These are phyloP conservation scores for Drosophila cardini DNA, from an alignment of 1,140 invertebrate species.

Conservation along the genomic window DNA sequence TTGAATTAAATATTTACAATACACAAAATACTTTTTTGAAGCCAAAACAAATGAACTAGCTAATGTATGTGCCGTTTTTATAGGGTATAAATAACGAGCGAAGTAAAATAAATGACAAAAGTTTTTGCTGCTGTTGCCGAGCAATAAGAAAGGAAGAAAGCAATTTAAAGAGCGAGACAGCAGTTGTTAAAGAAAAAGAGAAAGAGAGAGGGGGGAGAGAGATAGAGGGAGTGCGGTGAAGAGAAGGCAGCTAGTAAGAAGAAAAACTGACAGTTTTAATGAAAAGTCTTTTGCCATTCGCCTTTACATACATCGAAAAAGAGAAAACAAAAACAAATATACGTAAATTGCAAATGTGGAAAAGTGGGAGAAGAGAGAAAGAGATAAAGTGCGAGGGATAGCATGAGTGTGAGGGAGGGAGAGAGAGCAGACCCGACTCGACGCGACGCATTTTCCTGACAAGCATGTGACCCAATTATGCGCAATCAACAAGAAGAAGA, in stretches of 20 bases:
- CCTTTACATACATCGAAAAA: constrained; percentile 3
- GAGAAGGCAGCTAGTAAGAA: constrained; percentile 28
- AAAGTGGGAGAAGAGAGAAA: neutral
- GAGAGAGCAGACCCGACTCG: constrained; percentile 4
- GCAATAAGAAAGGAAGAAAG: constrained; percentile 62
- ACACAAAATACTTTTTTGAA: neutral
- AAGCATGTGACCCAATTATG: constrained; percentile 81
- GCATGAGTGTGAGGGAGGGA: neutral
- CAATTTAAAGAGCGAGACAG: constrained; percentile 60
- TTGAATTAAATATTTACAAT: no score
- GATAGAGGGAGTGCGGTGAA: constrained; percentile 9
- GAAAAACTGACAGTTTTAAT: constrained; percentile 74
- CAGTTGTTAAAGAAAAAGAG: neutral
- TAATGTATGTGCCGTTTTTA: neutral
- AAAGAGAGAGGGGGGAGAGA: neutral
- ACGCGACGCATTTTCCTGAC: constrained; percentile 63
- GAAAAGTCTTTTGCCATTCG: constrained; percentile 65
- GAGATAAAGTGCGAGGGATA: no score
- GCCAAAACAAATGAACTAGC: neutral
- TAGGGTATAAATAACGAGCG: constrained; percentile 37
- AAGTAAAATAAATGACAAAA: constrained; percentile 39
- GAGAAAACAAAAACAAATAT: constrained; percentile 18
- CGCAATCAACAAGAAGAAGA: constrained; percentile 57
- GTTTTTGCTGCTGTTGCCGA: constrained; percentile 41
- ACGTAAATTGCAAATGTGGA: constrained; percentile 12